Conservation (phyloP, 2,113 vertebrate species). For the Microcebus lehilahytsara region DNA sequence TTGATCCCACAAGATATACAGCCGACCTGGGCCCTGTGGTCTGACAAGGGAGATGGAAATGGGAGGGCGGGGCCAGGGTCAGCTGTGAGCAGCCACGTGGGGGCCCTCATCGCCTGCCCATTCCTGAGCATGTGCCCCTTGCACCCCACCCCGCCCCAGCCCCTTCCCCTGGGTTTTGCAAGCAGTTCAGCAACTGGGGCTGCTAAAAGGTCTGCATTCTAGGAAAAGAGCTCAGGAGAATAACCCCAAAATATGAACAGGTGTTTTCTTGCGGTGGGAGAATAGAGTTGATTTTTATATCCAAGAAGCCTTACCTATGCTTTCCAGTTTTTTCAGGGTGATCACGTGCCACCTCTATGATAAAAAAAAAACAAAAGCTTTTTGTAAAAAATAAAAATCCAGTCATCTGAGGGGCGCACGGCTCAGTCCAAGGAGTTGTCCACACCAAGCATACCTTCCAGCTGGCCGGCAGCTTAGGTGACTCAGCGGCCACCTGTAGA, state of each 20-base stretch:
- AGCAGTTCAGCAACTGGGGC: neutral
- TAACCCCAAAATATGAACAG: neutral
- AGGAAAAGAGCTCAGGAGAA: neutral
- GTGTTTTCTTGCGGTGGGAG: neutral
- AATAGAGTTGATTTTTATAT: neutral
- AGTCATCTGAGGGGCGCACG: neutral
- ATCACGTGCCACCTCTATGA: neutral
- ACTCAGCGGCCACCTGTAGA: neutral
- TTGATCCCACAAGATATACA: neutral
- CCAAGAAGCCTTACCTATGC: neutral
- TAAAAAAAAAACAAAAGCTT: neutral
- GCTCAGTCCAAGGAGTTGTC: neutral
- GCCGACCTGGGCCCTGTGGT: neutral
- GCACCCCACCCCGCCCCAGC: accelerated
- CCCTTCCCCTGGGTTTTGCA: neutral
- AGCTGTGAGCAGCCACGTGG: neutral
- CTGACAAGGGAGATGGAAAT: neutral
- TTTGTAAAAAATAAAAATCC: neutral
- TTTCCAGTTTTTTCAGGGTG: neutral
- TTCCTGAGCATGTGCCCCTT: accelerated
- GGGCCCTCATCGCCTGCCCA: neutral
- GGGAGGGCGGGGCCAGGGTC: neutral
- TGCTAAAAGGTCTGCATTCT: neutral
- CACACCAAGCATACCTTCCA: too few relatives aligned
- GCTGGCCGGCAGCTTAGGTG: neutral